phyloP scores from a whole-genome alignment of 2,888 invertebrate species.

The Atethmia centrago region DNA sequence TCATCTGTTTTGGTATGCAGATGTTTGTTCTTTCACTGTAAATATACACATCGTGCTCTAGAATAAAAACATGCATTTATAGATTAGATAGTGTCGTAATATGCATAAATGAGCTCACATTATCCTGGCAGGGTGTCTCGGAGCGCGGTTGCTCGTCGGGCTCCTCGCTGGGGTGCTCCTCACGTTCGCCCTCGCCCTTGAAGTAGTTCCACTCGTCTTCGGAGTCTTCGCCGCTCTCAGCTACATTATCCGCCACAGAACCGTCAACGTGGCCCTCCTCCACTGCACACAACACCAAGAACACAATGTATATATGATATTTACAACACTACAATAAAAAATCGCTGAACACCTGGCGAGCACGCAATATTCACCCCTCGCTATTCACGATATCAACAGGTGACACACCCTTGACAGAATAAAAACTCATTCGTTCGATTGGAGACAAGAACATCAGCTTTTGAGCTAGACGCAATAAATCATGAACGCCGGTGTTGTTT shows the following conservation, averaged over 20 bases:
- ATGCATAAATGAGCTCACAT: constrained; percentile 75
- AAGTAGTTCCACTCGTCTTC: constrained; percentile 98
- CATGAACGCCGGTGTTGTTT: constrained; percentile 69
- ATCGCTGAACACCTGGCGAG: constrained; percentile 70
- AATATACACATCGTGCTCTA: constrained; percentile 24
- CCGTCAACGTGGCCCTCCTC: constrained; percentile 88
- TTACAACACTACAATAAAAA: constrained; percentile 48
- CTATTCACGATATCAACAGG: constrained; percentile 81
- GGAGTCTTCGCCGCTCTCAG: constrained; percentile 94
- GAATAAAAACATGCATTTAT: constrained; percentile 7
- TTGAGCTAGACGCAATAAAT: constrained; percentile 59
- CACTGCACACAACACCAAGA: constrained; percentile 81
- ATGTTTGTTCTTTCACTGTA: constrained; percentile 35
- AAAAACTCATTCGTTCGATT: constrained; percentile 61
- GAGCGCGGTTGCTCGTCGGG: constrained; percentile 89
- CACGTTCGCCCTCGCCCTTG: constrained; percentile 92
- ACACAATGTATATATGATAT: constrained; percentile 62
- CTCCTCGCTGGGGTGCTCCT: constrained; percentile 90
- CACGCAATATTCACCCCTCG: constrained; percentile 70
- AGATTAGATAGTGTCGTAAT: constrained; percentile 1
- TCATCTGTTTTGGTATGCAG: constrained; percentile 36
- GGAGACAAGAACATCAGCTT: constrained; percentile 57
- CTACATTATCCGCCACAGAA: constrained; percentile 93
- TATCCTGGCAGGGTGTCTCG: constrained; percentile 88
- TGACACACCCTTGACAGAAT: constrained; percentile 84